phyloP scores from a whole-genome alignment of 2,113 vertebrate genomes.

The Ariopsis seemanni region DNA sequence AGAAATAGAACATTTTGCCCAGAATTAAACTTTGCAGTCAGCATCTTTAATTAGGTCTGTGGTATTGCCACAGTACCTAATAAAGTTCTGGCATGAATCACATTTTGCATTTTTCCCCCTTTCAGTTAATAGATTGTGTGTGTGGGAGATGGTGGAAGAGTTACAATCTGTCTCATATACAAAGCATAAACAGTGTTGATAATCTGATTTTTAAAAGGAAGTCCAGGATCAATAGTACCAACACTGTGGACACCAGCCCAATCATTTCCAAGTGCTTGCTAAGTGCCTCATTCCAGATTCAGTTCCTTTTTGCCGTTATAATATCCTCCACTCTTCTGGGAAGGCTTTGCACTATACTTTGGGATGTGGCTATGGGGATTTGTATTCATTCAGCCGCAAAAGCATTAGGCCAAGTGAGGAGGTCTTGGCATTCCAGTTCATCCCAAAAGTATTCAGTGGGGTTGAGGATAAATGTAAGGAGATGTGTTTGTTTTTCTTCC shows the following conservation, averaged over 20 bases:
- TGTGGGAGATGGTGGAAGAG: background rate
- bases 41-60: background rate
- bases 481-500: background rate
- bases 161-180: background rate
- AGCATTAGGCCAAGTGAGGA: background rate
- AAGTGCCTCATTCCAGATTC: background rate
- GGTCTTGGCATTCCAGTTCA: background rate
- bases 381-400: background rate
- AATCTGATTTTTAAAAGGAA: background rate
- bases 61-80: background rate
- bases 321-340: background rate
- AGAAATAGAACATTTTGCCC: no score
- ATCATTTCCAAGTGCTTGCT: background rate
- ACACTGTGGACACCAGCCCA: background rate
- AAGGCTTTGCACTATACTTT: background rate
- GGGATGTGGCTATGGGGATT: background rate
- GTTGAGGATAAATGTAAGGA: background rate
- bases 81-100: background rate
- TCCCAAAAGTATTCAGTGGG: background rate
- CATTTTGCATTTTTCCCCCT: background rate
- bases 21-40: no score
- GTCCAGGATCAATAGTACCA: background rate
- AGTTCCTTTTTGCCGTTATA: background rate
- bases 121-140: background rate
- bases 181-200: background rate